Percentiles rank a stretch among this genome's conserved stretches.
These are phyloP conservation scores for Ceyx margarethae DNA, from an alignment of 2,113 vertebrate genomes.

Conservation along the genomic window DNA sequence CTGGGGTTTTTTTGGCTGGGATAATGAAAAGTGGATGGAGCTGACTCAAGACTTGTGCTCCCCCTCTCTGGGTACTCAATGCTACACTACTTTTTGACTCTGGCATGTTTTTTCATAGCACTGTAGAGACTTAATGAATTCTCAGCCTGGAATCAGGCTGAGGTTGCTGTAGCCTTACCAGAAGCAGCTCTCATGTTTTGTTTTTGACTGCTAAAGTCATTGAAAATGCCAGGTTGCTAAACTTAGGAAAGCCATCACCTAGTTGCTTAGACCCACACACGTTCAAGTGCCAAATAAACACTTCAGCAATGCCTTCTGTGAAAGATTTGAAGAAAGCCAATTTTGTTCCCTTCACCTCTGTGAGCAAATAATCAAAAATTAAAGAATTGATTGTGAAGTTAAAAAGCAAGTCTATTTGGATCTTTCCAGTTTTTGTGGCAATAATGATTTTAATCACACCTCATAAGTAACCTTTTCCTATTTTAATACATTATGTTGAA, in stretches of 20 bases:
- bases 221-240: not conserved
- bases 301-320: not conserved
- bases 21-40: not conserved
- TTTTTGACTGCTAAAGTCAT: not conserved
- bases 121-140: not conserved
- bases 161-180: not conserved
- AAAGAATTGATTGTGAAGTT: not conserved
- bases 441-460: not conserved
- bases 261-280: not conserved
- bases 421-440: not conserved
- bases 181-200: fast-evolving
- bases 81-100: not conserved
- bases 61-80: not conserved
- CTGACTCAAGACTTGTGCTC: not conserved
- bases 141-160: not conserved
- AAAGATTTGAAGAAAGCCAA: not conserved
- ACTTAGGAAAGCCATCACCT: not conserved
- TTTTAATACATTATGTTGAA: not conserved
- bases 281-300: not conserved
- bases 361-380: not conserved
- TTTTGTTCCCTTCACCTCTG: not conserved
- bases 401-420: not conserved
- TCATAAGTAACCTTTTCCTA: not conserved
- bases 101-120: not conserved
- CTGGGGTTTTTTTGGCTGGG: not conserved